Conservation (phyloP, 1,140 invertebrate species). For the Marisa cornuarietis region DNA sequence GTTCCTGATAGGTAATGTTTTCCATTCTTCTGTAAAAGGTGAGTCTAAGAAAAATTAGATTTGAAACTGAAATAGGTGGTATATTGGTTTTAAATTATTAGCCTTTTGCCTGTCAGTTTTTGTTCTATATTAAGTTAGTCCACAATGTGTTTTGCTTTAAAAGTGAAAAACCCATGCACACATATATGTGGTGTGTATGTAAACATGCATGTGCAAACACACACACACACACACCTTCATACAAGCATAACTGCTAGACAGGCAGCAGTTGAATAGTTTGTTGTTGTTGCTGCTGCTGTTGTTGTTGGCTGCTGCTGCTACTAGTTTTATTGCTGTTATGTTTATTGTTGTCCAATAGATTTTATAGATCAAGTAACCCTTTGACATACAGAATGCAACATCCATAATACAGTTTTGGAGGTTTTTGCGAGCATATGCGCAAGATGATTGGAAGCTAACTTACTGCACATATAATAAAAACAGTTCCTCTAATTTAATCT, state of each 20-base stretch:
- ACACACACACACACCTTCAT: background rate
- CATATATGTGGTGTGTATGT: background rate
- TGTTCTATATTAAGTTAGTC: too few species aligned
- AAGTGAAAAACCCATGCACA: background rate
- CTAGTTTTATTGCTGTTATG: background rate
- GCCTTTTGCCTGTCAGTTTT: too few species aligned
- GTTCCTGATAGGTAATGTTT: too few species aligned
- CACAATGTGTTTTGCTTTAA: background rate
- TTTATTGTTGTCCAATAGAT: background rate
- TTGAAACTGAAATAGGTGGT: too few species aligned
- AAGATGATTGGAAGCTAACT: background rate
- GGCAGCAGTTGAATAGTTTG: background rate
- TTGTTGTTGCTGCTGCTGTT: background rate
- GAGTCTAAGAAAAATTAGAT: too few species aligned
- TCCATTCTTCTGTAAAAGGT: too few species aligned
- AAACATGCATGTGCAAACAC: background rate
- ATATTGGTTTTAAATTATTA: too few species aligned
- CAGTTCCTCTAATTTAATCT: background rate
- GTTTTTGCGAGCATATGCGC: background rate
- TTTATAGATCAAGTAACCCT: background rate
- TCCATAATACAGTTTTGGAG: background rate
- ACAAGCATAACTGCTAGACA: background rate
- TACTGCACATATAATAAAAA: background rate
- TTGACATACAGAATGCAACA: background rate
- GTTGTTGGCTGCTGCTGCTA: background rate